Evolutionary conservation across 2,888 invertebrate genomes (phyloP).

Genomic region (Odontothrips loti): DNA sequence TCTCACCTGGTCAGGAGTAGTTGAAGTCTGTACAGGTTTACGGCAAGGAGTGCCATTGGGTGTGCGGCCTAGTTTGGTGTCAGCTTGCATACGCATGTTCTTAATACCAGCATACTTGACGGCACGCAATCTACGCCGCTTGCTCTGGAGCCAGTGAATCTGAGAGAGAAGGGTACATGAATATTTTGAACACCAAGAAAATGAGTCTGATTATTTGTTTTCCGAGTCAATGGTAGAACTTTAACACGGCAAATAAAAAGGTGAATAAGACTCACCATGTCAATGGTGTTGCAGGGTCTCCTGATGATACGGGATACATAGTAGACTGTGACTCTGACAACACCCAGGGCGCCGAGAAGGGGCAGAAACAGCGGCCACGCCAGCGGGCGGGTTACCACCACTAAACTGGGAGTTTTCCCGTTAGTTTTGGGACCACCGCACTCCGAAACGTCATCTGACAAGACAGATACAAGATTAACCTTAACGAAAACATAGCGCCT

Average conservation of each 20-base stretch:
- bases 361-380: neutral
- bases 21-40: neutral
- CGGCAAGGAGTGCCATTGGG: neutral
- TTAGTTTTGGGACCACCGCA: too few relatives aligned
- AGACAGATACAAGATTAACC: too few relatives aligned
- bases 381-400: neutral
- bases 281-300: neutral
- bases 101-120: neutral
- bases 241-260: neutral
- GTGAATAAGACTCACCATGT: neutral
- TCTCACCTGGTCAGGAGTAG: neutral
- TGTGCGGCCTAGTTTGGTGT: neutral
- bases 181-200: too few relatives aligned
- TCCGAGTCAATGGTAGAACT: too few relatives aligned
- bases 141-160: neutral
- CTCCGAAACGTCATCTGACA: too few relatives aligned
- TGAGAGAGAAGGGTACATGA: neutral
- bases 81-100: neutral
- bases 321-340: constrained; percentile 5
- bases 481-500: too few relatives aligned
- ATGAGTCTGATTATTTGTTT: too few relatives aligned
- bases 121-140: neutral
- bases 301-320: neutral
- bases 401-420: neutral
- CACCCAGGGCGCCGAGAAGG: neutral